Percentiles rank a stretch among this genome's conserved stretches.
These are phyloP conservation scores for Aproaerema taeniolella DNA, from an alignment of 2,888 invertebrate species.

Conservation along the genomic window DNA sequence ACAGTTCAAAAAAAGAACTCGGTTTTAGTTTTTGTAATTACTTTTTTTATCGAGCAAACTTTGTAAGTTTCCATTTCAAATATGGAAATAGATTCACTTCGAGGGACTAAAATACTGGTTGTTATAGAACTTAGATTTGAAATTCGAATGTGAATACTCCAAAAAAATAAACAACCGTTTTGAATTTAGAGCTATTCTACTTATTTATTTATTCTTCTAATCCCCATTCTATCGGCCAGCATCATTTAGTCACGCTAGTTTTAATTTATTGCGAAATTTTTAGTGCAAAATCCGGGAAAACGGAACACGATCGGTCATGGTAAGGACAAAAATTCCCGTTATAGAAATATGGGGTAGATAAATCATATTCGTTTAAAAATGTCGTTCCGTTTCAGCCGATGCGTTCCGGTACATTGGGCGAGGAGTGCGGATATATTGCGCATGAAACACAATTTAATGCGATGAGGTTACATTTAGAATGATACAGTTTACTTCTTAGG, in stretches of 20 bases:
- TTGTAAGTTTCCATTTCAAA: background rate
- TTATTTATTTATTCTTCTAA: constrained; percentile 1
- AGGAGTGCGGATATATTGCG: constrained; percentile 54
- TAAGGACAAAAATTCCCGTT: constrained; percentile 44
- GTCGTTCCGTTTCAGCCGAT: constrained; percentile 43
- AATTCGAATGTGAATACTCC: background rate
- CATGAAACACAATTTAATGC: constrained; percentile 43
- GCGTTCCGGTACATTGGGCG: constrained; percentile 66
- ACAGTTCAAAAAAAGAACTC: constrained; percentile 30
- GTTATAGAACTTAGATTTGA: background rate
- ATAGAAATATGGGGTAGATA: constrained; percentile 49
- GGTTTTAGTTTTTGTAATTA: constrained; percentile 20
- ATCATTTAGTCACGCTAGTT: constrained; percentile 13
- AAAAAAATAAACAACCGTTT: background rate
- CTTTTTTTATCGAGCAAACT: background rate
- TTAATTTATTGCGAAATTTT: constrained; percentile 20
- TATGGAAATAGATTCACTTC: no score
- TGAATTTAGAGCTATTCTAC: background rate
- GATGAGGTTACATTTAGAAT: constrained; percentile 5
- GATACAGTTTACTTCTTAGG: background rate
- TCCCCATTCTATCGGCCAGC: constrained; percentile 12
- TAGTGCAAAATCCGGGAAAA: constrained; percentile 28
- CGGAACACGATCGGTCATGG: constrained; percentile 35
- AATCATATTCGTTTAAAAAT: constrained; percentile 62
- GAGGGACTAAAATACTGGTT: background rate